Evolutionary conservation across 2,888 invertebrate species (phyloP).

Genomic region (Cerceris ruficornis): DNA sequence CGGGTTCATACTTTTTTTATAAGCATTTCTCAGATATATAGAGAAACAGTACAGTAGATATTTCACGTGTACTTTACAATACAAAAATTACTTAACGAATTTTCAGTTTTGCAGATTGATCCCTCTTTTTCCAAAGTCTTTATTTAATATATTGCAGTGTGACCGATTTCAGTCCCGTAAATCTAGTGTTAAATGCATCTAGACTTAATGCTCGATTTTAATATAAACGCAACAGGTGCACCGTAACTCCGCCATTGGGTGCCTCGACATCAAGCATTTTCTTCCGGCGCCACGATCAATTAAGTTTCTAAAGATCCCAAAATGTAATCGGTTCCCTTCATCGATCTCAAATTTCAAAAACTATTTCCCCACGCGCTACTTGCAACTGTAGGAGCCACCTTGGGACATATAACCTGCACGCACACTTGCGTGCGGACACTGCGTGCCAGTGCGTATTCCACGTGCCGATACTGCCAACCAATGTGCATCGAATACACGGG

Average conservation of each 20-base stretch:
- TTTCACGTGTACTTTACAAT: too few relatives aligned
- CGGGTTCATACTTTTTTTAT: too few relatives aligned
- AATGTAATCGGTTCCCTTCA: background rate
- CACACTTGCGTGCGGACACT: background rate
- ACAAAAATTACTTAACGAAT: too few relatives aligned
- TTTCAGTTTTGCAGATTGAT: too few relatives aligned
- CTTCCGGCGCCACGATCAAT: too few relatives aligned
- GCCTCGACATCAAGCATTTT: too few relatives aligned
- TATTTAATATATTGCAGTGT: too few relatives aligned
- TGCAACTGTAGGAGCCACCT: slow-evolving; percentile 36
- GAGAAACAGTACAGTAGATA: too few relatives aligned
- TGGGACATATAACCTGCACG: slow-evolving; percentile 12
- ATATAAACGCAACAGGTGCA: background rate
- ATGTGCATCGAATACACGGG: slow-evolving; percentile 52
- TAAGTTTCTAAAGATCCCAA: background rate
- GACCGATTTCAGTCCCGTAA: too few relatives aligned
- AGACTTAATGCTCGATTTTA: background rate
- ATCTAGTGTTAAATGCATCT: background rate
- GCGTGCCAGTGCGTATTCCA: slow-evolving; percentile 42
- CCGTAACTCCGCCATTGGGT: too few relatives aligned
- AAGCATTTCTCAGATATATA: too few relatives aligned
- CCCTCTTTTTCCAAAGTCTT: too few relatives aligned
- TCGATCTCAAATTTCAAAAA: slow-evolving; percentile 21
- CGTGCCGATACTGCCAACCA: slow-evolving; percentile 33
- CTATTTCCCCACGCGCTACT: slow-evolving; percentile 36